A percentile compares a stretch with the other conserved stretches of the same genome.
These are phyloP conservation scores for Denticeps clupeoides DNA, from an alignment of 2,797 vertebrate genomes.

Conservation along the genomic window DNA sequence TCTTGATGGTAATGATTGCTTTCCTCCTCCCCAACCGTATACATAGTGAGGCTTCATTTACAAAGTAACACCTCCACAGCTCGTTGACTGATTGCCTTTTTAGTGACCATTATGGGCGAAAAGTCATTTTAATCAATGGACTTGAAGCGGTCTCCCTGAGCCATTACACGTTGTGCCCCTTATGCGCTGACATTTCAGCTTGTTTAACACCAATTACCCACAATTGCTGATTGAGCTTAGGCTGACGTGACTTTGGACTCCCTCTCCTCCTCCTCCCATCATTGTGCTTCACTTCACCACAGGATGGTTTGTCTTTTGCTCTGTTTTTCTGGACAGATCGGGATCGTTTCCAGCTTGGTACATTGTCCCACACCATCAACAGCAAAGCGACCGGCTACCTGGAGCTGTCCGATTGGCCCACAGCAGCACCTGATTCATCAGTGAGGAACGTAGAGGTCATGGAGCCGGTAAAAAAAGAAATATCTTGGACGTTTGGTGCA, in stretches of 20 bases:
- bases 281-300: slow-evolving; percentile 3
- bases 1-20: slow-evolving; percentile 67
- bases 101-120: slow-evolving; percentile 68
- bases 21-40: slow-evolving; percentile 35
- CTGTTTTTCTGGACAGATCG: too few species aligned
- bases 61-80: slow-evolving; percentile 68
- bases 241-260: slow-evolving; percentile 40
- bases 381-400: slow-evolving; percentile 76
- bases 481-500: too few species aligned
- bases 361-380: slow-evolving; percentile 88
- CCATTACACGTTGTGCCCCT: slow-evolving; percentile 66
- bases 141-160: slow-evolving; percentile 73
- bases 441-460: slow-evolving; percentile 84
- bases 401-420: slow-evolving; percentile 88
- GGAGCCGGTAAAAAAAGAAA: slow-evolving; percentile 61
- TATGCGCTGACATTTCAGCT: slow-evolving; percentile 69
- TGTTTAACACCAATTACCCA: slow-evolving; percentile 64
- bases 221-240: slow-evolving; percentile 55
- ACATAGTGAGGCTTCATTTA: slow-evolving; percentile 72
- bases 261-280: slow-evolving; percentile 5
- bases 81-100: slow-evolving; percentile 76
- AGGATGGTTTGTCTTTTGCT: background rate
- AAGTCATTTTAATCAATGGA: slow-evolving; percentile 71
- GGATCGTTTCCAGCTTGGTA: slow-evolving; percentile 91
- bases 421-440: slow-evolving; percentile 77